Base-by-base conservation (phyloP, 1,140 invertebrate species). In the Zaprionus taronus region DNA sequence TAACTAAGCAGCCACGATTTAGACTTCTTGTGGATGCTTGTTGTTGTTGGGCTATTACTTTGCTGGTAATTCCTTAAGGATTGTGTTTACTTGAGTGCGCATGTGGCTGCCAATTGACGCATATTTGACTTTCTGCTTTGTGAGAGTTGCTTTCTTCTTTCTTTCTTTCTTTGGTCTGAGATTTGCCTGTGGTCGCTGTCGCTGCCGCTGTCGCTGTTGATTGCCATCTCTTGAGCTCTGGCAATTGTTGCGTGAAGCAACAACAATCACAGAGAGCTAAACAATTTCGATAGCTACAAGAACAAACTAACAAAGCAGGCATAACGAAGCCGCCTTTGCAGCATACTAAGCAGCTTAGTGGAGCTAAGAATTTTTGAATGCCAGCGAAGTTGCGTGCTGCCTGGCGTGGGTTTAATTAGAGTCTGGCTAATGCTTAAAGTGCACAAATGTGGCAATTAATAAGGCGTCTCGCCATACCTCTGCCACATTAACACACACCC, bases 41-140 rank as follows among this genome's bases (percentile, higher is more conserved):
- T 49, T 49, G 38, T 68, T 84, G 61, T 64, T 63, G 62, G 31
- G 63, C 80, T 80, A 86, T 86, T 83, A 86, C 90, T 79, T 67
- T 79, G 77, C 78, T 83, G 78, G 87, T 91, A 91, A 91, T 91
- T 86, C 87, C 83, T 83, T 79, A 62, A 89, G 81, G 89, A 91
- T 91, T 91, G 71, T 85, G 81, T 89, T 85, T 85, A 81, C 81
- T 84, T 81, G 81, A 91, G 83, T 87, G 83, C 81, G 81, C 85
- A 86, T 90, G 86, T 90, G 85, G 85, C 85, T 91, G 89, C 83
- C 87, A 84, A 91, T 91, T 91, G 89, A 87, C 87, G 89, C 83
- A 82, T 87, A 82, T 91, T 91, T 91, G 83, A 72, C 79, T 87
- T 91, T 84, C 63, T 82, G 87, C 79, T 77, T 67, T 49, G 58